Conservation (phyloP, 1,140 invertebrate genomes). For the Apis dorsata region DNA sequence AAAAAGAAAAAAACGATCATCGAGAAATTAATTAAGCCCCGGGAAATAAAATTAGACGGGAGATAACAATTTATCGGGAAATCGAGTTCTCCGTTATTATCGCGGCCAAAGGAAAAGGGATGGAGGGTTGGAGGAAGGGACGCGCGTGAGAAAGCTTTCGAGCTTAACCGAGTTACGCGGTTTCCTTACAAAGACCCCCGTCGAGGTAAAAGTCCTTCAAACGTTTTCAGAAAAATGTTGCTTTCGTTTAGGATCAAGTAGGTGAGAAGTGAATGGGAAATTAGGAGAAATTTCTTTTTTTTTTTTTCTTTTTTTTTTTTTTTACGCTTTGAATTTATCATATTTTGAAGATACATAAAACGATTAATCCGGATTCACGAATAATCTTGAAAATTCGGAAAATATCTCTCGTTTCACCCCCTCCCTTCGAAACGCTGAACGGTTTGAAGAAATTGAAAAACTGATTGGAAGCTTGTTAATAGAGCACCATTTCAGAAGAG, state of each 20-base stretch:
- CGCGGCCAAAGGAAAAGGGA: conserved; percentile 30
- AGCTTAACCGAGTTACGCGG: conserved; percentile 23
- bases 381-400: too few relatives aligned
- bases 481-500: conserved; percentile 12
- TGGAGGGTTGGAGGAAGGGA: not conserved
- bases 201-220: not conserved
- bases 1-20: conserved; percentile 26
- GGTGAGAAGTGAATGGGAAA: not conserved
- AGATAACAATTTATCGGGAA: conserved; percentile 59
- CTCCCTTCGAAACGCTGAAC: not conserved
- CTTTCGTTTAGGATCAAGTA: not conserved
- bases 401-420: not conserved
- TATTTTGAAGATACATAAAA: too few relatives aligned
- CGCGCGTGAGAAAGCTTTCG: conserved; percentile 34
- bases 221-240: not conserved
- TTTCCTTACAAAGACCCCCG: not conserved
- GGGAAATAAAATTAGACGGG: conserved; percentile 55
- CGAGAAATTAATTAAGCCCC: conserved; percentile 61
- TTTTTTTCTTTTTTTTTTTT: too few relatives aligned
- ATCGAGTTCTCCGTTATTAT: conserved; percentile 52
- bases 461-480: conserved; percentile 37
- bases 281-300: not conserved
- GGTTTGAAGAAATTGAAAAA: conserved; percentile 20
- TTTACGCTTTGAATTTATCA: too few relatives aligned
- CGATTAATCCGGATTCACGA: too few relatives aligned